Evolutionary conservation across 1,140 invertebrate genomes (phyloP).

Genomic region (Paraescarpia echinospica): DNA sequence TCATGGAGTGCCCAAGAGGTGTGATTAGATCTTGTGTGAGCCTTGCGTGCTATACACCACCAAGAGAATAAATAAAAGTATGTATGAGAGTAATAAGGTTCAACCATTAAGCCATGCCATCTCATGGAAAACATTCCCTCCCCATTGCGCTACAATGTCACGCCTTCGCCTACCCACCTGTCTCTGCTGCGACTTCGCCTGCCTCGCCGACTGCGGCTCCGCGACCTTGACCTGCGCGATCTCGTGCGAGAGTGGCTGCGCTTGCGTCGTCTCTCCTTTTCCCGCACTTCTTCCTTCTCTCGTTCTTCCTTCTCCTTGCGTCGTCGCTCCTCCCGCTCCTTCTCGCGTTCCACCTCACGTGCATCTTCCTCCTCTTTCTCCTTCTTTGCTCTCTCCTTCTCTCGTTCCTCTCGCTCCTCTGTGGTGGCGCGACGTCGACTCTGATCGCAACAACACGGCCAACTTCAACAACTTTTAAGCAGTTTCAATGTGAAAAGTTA

Average conservation of each 20-base stretch:
- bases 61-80: too few species aligned
- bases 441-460: not conserved
- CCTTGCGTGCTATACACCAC: too few species aligned
- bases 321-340: conserved; percentile 33
- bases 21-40: too few species aligned
- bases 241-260: conserved; percentile 7
- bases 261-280: conserved; percentile 31
- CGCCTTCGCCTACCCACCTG: not conserved
- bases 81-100: too few species aligned
- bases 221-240: conserved; percentile 30
- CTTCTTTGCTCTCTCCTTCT: conserved; percentile 29
- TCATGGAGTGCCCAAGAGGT: too few species aligned
- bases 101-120: too few species aligned
- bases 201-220: conserved; percentile 21
- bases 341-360: conserved; percentile 37
- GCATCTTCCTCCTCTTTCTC: conserved; percentile 31
- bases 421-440: not conserved
- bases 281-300: conserved; percentile 26
- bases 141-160: too few species aligned
- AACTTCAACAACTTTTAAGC: not conserved
- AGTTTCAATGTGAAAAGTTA: not conserved
- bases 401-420: conserved; percentile 29
- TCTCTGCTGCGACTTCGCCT: not conserved
- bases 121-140: too few species aligned
- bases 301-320: conserved; percentile 31